phyloP scores from a whole-genome alignment of 2,113 vertebrate genomes.

The Eclectus roratus region DNA sequence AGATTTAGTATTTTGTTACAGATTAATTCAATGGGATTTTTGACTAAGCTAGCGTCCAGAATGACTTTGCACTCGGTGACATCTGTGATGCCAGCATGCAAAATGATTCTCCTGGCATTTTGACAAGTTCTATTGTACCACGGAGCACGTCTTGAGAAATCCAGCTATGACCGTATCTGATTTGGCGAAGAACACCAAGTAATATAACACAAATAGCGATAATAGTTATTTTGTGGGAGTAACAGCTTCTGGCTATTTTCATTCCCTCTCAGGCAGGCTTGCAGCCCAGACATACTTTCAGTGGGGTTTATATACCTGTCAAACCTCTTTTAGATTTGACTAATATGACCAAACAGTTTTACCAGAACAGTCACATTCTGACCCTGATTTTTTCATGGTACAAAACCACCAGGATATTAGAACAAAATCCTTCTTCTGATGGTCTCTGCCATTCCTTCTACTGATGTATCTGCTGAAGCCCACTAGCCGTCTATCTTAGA shows the following conservation, averaged over 20 bases:
- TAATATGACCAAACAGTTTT: neutral
- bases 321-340: neutral
- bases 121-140: conserved; percentile 21
- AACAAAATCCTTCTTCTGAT: neutral
- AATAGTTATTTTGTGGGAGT: conserved; percentile 9
- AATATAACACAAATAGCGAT: conserved; percentile 3
- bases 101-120: conserved; percentile 53
- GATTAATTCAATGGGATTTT: conserved; percentile 53
- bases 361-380: neutral
- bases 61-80: conserved; percentile 60
- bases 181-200: conserved; percentile 24
- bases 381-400: neutral
- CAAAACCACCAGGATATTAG: neutral
- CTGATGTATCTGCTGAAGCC: neutral
- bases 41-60: conserved; percentile 7
- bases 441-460: neutral
- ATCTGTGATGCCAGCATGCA: conserved; percentile 50
- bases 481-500: neutral
- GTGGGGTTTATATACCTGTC: neutral
- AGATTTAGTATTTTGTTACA: conserved; percentile 36
- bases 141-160: conserved; percentile 36
- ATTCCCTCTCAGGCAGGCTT: neutral
- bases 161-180: conserved; percentile 38
- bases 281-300: neutral
- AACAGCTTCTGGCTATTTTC: conserved; percentile 42